These are phyloP conservation scores for Coracopsis vasa DNA, from an alignment of 2,113 vertebrate species.

Conservation along the genomic window DNA sequence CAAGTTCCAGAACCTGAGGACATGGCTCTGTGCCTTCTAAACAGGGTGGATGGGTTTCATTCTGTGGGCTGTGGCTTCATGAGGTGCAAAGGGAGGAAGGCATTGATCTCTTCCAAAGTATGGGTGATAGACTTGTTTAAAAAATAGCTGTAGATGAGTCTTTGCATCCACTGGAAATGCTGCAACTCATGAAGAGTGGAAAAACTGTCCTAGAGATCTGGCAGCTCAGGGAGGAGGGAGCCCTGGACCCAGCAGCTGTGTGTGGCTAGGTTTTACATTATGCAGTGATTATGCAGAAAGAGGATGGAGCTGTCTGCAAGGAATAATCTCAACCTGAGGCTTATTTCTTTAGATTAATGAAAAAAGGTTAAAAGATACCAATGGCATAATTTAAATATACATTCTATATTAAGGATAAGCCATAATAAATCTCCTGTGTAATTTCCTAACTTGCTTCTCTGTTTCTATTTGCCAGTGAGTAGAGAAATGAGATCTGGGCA, in stretches of 20 bases:
- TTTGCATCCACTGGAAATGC: background rate
- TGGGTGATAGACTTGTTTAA: background rate
- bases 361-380: background rate
- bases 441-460: background rate
- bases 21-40: background rate
- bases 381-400: background rate
- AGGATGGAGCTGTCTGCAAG: background rate
- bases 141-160: background rate
- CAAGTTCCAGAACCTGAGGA: background rate
- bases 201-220: background rate
- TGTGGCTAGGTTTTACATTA: background rate
- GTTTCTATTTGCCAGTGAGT: background rate
- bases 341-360: background rate
- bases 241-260: background rate
- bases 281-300: background rate
- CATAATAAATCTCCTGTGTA: background rate
- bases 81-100: background rate
- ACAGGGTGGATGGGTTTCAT: background rate
- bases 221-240: background rate
- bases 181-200: background rate
- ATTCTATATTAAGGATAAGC: background rate
- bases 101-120: background rate
- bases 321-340: background rate
- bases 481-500: background rate
- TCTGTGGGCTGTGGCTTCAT: background rate